Base-by-base conservation (phyloP, 2,797 vertebrate species). In the Anabacerthia variegaticeps region DNA sequence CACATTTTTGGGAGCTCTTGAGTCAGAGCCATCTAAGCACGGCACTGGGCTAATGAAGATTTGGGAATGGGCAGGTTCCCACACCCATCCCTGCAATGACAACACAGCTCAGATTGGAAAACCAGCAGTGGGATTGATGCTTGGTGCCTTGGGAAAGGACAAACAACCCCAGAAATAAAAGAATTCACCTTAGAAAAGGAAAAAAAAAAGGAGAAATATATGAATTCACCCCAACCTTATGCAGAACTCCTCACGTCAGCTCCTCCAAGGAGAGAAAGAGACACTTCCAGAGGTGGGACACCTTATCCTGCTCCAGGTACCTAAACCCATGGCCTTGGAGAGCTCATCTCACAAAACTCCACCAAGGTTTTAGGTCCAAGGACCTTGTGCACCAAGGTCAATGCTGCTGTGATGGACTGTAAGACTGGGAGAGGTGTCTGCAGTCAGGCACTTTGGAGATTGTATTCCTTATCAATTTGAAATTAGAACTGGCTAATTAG, bases 41-140 rank as follows among this genome's bases (percentile, higher is more conserved):
- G 1, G 43, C 10, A 1, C 3, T 2, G 28, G 36, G 56, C 34
- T 28, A 4, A 2, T 0, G 13, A 19, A 16, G 19, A 0, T 44
- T 41, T 77, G 88, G 76, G 71, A n/a, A 43, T 0, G 18, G 58
- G 12, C 10, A 34, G 17, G 6, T 21, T 85, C 61, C 56, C 24
- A 10, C 24, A 10, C 14, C 2, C 21, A 0, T 4, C 6, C 3
- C 28, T 23, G 32, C 28, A 26, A 12, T 0, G 6, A 36, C 48
- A 61, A 1, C 34, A 18, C 24, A 4, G 7, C 37, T 32, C 68
- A 36, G 28, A 34, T 30, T 27, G 58, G 20, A 44, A 41, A 43
- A 8, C 30, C 20, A 36, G 80, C 34, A 30, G 18, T 2, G 28
- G 23, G 48, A 18, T n/a, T 7, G 68, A 39, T 1, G 10, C 24